These are phyloP conservation scores for Prunella fulvescens DNA, from an alignment of 2,113 vertebrate genomes.

Conservation along the genomic window DNA sequence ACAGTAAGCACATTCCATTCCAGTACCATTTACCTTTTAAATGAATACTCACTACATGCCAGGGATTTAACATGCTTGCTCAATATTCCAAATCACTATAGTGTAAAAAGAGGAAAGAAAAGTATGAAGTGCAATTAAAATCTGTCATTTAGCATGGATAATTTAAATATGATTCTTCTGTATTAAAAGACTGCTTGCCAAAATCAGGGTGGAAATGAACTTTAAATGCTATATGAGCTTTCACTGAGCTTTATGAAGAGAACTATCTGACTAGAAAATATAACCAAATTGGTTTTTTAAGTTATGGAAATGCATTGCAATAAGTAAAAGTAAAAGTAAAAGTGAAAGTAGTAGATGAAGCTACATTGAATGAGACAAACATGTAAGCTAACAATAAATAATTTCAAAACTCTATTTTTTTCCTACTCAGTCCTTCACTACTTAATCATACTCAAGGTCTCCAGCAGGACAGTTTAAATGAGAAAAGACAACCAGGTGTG, in stretches of 20 bases:
- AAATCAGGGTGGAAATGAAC: neutral
- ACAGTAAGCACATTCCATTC: neutral
- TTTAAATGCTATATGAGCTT: neutral
- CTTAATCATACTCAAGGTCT: neutral
- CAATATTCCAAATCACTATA: neutral
- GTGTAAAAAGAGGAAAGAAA: neutral
- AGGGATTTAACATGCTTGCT: neutral
- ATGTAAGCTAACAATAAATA: neutral
- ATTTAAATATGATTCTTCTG: conserved; percentile 3
- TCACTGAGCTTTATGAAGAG: neutral
- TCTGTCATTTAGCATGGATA: neutral
- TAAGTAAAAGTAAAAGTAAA: neutral
- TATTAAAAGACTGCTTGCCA: neutral
- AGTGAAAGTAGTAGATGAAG: neutral
- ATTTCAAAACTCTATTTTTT: neutral
- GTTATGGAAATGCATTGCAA: neutral
- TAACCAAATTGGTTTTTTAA: neutral
- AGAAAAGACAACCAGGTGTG: neutral
- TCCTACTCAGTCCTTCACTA: neutral
- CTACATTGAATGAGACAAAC: neutral
- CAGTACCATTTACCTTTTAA: neutral
- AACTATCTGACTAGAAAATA: conserved; percentile 31
- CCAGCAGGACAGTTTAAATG: neutral
- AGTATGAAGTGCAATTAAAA: neutral
- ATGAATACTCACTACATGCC: neutral